Conservation (phyloP, 2,797 vertebrate species). For the Ataeniobius toweri region DNA sequence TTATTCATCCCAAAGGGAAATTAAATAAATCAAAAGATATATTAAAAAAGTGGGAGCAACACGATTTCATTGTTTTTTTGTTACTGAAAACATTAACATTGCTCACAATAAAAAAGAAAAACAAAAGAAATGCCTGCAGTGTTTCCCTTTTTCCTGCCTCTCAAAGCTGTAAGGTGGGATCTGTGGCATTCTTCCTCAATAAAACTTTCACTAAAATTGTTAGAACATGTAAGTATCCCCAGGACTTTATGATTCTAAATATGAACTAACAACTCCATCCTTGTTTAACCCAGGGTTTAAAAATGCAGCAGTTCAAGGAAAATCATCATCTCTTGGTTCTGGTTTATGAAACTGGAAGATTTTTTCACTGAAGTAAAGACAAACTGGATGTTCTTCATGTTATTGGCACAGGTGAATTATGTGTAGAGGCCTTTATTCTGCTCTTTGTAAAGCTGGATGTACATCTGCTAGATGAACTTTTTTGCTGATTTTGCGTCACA, state of each 20-base stretch:
- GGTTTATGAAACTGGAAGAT: too few relatives aligned
- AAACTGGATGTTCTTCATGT: constrained; percentile 86
- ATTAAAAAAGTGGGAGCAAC: background rate
- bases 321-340: background rate
- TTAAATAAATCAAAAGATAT: too few relatives aligned
- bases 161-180: background rate
- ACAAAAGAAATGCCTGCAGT: background rate
- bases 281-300: background rate
- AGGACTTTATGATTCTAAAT: background rate
- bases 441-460: constrained; percentile 76
- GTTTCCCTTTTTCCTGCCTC: background rate
- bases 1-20: too few relatives aligned
- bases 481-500: constrained; percentile 77
- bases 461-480: constrained; percentile 87
- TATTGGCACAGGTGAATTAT: constrained; percentile 89
- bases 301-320: background rate
- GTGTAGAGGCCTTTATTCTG: constrained; percentile 82
- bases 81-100: background rate
- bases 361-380: too few relatives aligned
- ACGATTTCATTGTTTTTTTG: background rate
- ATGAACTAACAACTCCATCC: background rate
- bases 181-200: background rate
- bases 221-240: background rate
- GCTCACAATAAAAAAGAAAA: background rate
- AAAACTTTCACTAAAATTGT: background rate